These are phyloP conservation scores for Lophius americanus DNA, from an alignment of 2,797 vertebrate species.

Conservation along the genomic window DNA sequence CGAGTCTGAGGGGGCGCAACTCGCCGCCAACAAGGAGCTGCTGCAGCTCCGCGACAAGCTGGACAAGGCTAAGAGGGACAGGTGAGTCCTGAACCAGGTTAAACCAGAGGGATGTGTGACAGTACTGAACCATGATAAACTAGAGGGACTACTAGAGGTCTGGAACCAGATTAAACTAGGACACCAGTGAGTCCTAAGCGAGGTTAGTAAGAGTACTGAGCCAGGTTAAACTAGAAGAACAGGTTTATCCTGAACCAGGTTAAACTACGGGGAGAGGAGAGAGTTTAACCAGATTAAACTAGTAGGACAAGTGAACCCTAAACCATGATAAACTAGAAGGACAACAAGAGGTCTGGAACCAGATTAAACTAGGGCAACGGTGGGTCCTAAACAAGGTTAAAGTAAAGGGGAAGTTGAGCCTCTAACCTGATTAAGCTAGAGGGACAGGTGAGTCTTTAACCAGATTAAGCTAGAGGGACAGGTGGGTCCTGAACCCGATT, in stretches of 20 bases:
- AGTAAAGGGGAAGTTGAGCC: not conserved
- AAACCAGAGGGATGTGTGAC: not conserved
- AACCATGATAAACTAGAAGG: not conserved
- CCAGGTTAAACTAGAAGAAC: not conserved
- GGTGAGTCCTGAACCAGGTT: slow-evolving; percentile 70
- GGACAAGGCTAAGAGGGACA: slow-evolving; percentile 89
- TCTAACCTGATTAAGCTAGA: not conserved
- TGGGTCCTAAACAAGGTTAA: not conserved
- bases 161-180: too few relatives aligned
- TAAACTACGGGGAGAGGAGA: not conserved
- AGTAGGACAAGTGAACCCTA: slow-evolving; percentile 76
- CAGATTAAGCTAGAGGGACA: not conserved
- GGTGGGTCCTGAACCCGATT: not conserved
- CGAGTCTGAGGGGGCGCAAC: slow-evolving; percentile 89
- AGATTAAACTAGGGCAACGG: not conserved
- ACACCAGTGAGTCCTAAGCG: not conserved
- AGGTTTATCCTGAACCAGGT: too few relatives aligned
- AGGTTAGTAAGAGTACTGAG: not conserved
- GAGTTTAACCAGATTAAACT: not conserved
- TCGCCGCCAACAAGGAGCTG: slow-evolving; percentile 90
- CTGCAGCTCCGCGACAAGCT: slow-evolving; percentile 89
- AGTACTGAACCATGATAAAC: not conserved
- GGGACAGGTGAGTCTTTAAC: not conserved
- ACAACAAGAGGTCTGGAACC: slow-evolving; percentile 1
- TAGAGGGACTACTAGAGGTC: not conserved